These are phyloP conservation scores for Sterrhoptilus dennistouni DNA, from an alignment of 2,113 vertebrate species.

Conservation along the genomic window DNA sequence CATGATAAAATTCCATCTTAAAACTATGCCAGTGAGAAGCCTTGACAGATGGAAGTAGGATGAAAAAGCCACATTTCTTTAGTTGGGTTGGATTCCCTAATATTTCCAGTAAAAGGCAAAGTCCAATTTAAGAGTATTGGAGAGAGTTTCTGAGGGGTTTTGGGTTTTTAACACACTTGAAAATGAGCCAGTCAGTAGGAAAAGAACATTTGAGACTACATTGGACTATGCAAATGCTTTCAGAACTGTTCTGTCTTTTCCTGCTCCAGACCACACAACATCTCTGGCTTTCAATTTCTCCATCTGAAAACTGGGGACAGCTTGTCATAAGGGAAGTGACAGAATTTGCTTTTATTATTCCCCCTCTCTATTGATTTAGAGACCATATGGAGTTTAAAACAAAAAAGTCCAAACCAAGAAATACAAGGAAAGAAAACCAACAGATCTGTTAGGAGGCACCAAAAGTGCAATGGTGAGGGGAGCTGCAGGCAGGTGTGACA, in stretches of 20 bases:
- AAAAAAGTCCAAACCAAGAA: neutral
- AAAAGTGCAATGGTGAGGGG: neutral
- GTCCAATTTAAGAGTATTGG: neutral
- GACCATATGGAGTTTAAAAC: neutral
- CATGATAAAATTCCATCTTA: neutral
- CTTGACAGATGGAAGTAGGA: conserved; percentile 31
- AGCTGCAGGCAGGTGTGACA: neutral
- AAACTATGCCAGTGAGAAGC: neutral
- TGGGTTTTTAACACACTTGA: neutral
- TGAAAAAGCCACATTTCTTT: neutral
- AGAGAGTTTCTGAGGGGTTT: neutral
- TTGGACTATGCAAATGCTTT: neutral
- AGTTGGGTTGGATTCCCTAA: neutral
- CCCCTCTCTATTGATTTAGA: neutral
- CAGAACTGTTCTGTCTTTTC: neutral
- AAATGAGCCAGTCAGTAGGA: neutral
- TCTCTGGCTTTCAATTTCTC: neutral
- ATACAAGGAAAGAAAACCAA: neutral
- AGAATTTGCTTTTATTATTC: neutral
- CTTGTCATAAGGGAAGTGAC: neutral
- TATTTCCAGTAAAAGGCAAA: neutral
- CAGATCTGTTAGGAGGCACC: neutral
- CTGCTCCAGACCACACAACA: neutral
- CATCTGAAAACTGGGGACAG: neutral
- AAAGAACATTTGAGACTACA: neutral